Evolutionary conservation across 2,888 invertebrate genomes (phyloP).

Genomic region (Stenurella melanura): DNA sequence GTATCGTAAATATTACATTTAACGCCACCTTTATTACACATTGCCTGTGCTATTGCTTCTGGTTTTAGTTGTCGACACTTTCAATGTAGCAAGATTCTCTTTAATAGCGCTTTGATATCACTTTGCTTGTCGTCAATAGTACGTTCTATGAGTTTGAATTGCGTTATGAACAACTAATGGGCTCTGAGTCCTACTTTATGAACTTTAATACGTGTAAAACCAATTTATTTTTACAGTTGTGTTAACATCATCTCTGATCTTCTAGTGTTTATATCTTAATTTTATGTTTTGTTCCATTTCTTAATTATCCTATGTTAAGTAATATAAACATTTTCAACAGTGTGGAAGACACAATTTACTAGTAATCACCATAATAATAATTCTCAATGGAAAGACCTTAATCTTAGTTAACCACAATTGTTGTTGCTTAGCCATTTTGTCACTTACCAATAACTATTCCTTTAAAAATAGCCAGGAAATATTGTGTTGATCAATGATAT

Average conservation of each 20-base stretch:
- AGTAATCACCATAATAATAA: no score
- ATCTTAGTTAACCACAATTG: no score
- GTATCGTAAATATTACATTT: conserved; percentile 10
- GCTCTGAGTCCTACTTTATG: conserved; percentile 4
- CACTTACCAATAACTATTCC: no score
- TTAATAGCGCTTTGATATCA: conserved; percentile 4
- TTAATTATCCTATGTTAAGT: no score
- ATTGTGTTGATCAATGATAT: no score
- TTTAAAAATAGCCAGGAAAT: no score
- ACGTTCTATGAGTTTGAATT: not conserved
- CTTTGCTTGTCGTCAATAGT: conserved; percentile 3
- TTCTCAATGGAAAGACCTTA: no score
- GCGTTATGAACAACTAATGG: conserved; percentile 3
- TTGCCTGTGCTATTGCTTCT: not conserved
- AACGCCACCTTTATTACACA: not conserved
- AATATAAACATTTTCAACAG: no score
- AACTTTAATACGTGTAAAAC: not conserved
- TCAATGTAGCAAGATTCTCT: conserved; percentile 18
- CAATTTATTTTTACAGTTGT: conserved; percentile 1
- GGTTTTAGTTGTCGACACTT: conserved; percentile 5
- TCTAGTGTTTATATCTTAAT: not conserved
- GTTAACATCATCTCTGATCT: not conserved
- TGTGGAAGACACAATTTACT: no score
- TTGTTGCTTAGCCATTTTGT: no score
- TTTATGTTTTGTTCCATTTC: not conserved